Conservation (phyloP, 2,113 vertebrate genomes). For the Ictidomys tridecemlineatus region DNA sequence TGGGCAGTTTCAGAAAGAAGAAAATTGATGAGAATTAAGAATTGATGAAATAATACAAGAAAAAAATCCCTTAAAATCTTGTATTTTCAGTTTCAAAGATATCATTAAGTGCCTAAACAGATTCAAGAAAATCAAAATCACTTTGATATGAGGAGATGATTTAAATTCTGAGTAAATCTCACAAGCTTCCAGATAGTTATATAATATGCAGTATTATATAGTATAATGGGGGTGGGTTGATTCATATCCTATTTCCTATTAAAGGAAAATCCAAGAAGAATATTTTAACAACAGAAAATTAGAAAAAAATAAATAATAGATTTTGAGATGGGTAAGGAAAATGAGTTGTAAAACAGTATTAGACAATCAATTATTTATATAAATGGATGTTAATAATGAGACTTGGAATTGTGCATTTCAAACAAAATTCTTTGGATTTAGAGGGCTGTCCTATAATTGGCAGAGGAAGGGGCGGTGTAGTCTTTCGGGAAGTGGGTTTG, state of each 20-base stretch:
- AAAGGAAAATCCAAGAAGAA: not conserved
- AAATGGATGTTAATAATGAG: not conserved
- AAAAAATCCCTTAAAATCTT: not conserved
- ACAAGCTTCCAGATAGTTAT: not conserved
- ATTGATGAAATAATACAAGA: not conserved
- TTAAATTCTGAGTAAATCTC: not conserved
- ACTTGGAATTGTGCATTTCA: not conserved
- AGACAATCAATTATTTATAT: not conserved
- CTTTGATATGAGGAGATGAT: not conserved
- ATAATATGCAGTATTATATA: not conserved
- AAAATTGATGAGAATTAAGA: not conserved
- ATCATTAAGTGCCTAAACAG: not conserved
- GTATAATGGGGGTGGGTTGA: not conserved
- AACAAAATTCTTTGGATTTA: not conserved
- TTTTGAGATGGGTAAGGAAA: not conserved
- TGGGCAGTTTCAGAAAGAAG: not conserved
- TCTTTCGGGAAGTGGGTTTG: not conserved
- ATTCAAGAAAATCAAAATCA: not conserved
- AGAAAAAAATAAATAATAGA: not conserved
- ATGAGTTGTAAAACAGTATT: not conserved
- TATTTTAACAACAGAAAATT: slow-evolving; percentile 21
- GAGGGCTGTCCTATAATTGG: not conserved
- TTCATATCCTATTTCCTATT: not conserved
- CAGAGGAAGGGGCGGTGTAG: not conserved
- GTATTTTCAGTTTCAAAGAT: not conserved